These are phyloP conservation scores for Drosophila paulistorum DNA, from an alignment of 1,140 invertebrate species.

Conservation along the genomic window DNA sequence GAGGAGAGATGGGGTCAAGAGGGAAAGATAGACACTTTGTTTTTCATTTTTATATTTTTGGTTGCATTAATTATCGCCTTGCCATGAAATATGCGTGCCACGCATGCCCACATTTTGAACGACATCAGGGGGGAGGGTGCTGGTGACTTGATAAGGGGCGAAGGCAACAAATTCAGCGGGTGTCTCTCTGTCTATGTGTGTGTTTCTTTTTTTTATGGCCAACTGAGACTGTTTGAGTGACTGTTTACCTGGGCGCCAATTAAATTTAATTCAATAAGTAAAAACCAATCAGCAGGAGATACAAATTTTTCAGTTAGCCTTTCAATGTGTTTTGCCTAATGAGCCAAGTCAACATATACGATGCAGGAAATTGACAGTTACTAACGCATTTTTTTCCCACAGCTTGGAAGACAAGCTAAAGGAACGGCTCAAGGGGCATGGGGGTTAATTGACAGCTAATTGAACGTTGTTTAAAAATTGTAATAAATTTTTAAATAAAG, in stretches of 20 bases:
- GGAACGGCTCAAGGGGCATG: neutral
- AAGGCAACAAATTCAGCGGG: neutral
- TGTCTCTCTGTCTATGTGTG: constrained; percentile 6
- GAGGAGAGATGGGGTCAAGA: constrained; percentile 51
- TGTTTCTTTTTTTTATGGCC: constrained; percentile 52
- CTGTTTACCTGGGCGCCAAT: constrained; percentile 74
- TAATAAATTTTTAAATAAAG: neutral
- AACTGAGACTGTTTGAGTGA: constrained; percentile 53
- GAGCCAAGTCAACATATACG: constrained; percentile 41
- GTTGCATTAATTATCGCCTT: constrained; percentile 80
- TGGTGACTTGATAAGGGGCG: neutral
- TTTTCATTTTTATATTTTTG: constrained; percentile 65
- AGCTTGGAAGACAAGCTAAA: neutral
- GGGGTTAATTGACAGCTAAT: constrained; percentile 6
- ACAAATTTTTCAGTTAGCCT: constrained; percentile 60
- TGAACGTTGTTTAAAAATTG: neutral
- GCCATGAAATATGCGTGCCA: constrained; percentile 80
- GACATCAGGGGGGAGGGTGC: neutral
- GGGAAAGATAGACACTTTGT: constrained; percentile 61
- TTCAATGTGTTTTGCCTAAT: constrained; percentile 66
- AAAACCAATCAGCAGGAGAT: constrained; percentile 59
- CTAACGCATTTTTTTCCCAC: neutral
- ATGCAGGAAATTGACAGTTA: constrained; percentile 2
- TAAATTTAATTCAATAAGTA: constrained; percentile 66
- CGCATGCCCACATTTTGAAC: constrained; percentile 63